phyloP scores from a whole-genome alignment of 2,888 invertebrate genomes.

The Chrysolina oricalcia region DNA sequence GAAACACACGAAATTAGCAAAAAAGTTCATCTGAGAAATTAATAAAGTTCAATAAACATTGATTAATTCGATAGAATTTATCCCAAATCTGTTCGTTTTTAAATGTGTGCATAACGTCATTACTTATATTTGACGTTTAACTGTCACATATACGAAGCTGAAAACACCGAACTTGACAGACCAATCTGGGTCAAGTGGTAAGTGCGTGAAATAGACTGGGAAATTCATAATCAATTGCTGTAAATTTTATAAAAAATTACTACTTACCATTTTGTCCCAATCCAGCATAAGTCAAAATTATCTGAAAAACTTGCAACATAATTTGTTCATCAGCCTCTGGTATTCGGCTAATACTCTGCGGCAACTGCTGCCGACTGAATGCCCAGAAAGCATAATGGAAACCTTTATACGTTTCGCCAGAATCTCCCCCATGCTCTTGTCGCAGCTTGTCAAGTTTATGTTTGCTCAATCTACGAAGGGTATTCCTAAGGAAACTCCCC shows the following conservation, averaged over 20 bases:
- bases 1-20: too few relatives aligned
- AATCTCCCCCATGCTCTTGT: constrained; percentile 79
- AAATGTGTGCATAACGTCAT: too few relatives aligned
- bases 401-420: constrained; percentile 90
- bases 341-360: constrained; percentile 88
- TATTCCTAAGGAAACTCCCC: constrained; percentile 91
- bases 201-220: too few relatives aligned
- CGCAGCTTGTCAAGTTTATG: constrained; percentile 86
- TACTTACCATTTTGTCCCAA: constrained; percentile 79
- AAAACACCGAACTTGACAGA: too few relatives aligned
- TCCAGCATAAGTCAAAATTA: constrained; percentile 92
- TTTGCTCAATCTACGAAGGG: constrained; percentile 88
- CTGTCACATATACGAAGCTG: too few relatives aligned
- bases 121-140: too few relatives aligned
- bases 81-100: too few relatives aligned
- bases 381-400: constrained; percentile 93
- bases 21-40: too few relatives aligned
- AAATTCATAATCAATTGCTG: neutral
- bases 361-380: constrained; percentile 86
- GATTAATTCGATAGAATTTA: too few relatives aligned
- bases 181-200: too few relatives aligned
- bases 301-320: constrained; percentile 90
- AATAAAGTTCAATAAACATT: too few relatives aligned
- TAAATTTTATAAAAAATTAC: neutral
- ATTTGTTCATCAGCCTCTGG: constrained; percentile 91